A percentile compares a stretch with the other conserved stretches of the same genome.
These are phyloP conservation scores for Sinodicranocentrus sp. DNA, from an alignment of 2,888 invertebrate species.

Conservation along the genomic window DNA sequence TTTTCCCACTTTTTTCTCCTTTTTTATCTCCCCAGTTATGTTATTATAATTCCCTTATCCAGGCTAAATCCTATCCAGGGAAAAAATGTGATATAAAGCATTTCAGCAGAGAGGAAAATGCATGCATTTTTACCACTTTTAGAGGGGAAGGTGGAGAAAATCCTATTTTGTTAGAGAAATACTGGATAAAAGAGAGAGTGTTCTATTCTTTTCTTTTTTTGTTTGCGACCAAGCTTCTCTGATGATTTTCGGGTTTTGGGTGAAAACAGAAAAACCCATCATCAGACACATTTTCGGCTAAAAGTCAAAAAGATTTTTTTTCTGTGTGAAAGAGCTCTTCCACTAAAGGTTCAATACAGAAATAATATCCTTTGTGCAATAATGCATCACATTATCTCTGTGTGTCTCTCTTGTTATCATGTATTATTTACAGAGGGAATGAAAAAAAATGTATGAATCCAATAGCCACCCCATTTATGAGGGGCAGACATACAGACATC, in stretches of 20 bases:
- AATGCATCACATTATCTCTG: constrained; percentile 2
- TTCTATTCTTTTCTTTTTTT: too few relatives aligned
- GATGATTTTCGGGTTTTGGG: constrained; percentile 7
- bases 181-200: too few relatives aligned
- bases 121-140: constrained; percentile 1
- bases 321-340: neutral
- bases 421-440: too few relatives aligned
- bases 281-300: neutral
- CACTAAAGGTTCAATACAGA: constrained; percentile 3
- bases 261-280: constrained; percentile 27
- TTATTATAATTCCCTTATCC: constrained; percentile 77
- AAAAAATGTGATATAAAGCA: neutral
- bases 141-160: constrained; percentile 36
- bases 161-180: constrained; percentile 46
- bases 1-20: constrained; percentile 55
- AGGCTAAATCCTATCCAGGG: constrained; percentile 72
- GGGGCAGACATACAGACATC: too few relatives aligned
- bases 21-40: constrained; percentile 76
- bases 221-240: neutral
- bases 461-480: neutral
- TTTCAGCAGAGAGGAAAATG: too few relatives aligned
- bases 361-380: neutral
- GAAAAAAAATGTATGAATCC: neutral
- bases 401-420: neutral
- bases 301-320: neutral